These are phyloP conservation scores for Beaufortia kweichowensis DNA, from an alignment of 2,113 vertebrate species.

Conservation along the genomic window DNA sequence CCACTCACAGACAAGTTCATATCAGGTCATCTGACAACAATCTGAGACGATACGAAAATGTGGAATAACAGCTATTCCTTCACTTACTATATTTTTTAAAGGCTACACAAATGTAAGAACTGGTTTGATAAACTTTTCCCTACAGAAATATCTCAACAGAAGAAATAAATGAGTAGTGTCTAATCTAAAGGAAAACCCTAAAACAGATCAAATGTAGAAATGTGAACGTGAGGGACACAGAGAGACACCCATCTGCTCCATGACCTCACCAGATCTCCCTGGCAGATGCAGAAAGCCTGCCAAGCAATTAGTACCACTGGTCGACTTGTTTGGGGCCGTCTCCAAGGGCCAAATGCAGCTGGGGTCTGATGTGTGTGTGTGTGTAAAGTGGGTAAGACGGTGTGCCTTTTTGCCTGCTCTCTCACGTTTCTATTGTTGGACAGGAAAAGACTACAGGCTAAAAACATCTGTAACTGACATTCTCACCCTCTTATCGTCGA, in stretches of 20 bases:
- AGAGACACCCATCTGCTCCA: constrained; percentile 68
- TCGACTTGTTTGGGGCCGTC: constrained; percentile 70
- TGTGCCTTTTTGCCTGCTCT: constrained; percentile 30
- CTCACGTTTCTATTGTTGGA: constrained; percentile 60
- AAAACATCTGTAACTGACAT: constrained; percentile 51
- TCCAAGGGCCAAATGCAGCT: constrained; percentile 71
- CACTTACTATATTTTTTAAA: too few relatives aligned
- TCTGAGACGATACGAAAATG: too few relatives aligned
- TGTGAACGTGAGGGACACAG: constrained; percentile 8
- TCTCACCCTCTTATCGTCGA: constrained; percentile 14
- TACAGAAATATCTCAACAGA: background rate
- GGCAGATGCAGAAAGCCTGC: constrained; percentile 74
- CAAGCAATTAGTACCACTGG: constrained; percentile 74
- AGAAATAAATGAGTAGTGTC: background rate
- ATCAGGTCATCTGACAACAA: too few relatives aligned
- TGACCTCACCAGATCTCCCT: constrained; percentile 73
- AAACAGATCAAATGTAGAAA: background rate
- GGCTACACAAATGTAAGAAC: too few relatives aligned
- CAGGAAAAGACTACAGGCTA: constrained; percentile 43
- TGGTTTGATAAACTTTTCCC: too few relatives aligned
- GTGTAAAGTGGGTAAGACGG: constrained; percentile 31
- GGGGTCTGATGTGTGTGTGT: constrained; percentile 54
- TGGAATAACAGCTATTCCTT: too few relatives aligned
- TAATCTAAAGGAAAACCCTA: constrained; percentile 2
- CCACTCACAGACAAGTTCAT: too few relatives aligned